Conservation (phyloP, 1,140 invertebrate species). For the Eriosoma lanigerum region DNA sequence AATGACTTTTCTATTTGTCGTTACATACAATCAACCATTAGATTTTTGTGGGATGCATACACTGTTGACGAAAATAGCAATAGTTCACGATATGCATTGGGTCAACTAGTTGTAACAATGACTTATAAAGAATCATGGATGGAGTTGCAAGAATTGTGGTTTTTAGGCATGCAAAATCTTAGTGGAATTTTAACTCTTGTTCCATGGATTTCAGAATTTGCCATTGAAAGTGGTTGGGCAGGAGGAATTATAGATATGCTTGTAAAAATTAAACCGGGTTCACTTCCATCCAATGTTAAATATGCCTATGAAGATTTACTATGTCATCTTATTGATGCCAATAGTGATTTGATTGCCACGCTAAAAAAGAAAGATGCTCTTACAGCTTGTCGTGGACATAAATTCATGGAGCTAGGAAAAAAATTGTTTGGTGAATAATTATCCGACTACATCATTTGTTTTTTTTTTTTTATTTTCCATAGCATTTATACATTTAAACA, state of each 20-base stretch:
- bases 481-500: conserved; percentile 32
- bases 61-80: conserved; percentile 80
- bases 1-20: conserved; percentile 84
- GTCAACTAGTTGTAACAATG: conserved; percentile 73
- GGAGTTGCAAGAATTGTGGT: conserved; percentile 88
- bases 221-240: conserved; percentile 88
- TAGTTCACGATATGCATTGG: conserved; percentile 59
- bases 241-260: conserved; percentile 81
- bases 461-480: conserved; percentile 31
- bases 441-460: background rate
- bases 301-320: conserved; percentile 88
- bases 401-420: conserved; percentile 85
- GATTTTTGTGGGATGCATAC: conserved; percentile 90
- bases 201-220: conserved; percentile 88
- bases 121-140: conserved; percentile 84
- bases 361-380: conserved; percentile 81
- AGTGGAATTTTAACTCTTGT: conserved; percentile 75
- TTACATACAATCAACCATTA: conserved; percentile 82
- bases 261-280: conserved; percentile 77
- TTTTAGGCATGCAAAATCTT: conserved; percentile 89
- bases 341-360: conserved; percentile 71
- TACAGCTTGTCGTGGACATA: conserved; percentile 79
- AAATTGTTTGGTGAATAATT: conserved; percentile 70
- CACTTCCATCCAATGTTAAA: conserved; percentile 78
- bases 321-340: conserved; percentile 79